Evolutionary conservation across 2,113 vertebrate genomes (phyloP), one percentile per base, ranked within the genome.

Genomic region (Noctilio leporinus): DNA sequence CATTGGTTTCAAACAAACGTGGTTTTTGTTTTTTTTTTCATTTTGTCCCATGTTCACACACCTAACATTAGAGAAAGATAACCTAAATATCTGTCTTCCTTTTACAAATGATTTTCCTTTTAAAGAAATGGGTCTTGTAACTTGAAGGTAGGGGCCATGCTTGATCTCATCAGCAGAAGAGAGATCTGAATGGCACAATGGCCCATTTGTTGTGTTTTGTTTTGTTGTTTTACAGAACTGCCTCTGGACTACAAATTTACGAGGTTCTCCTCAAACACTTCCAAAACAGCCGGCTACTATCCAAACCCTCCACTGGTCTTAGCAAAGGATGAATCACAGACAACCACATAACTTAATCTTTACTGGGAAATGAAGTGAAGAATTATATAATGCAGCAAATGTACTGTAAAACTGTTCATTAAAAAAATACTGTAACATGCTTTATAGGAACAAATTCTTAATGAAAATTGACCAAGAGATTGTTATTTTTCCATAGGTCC

Each of bases 211-310:
- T 62, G 57, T 59, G 8, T 30, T 62, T 62, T 62, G 59, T 62
- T 62, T 62, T 62, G 11, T 5, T 96, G 22, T 95, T 35, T 96
- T 97, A 83, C 97, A 99, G 99, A 99, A 98, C 99, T 99, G 95
- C 99, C 99, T 9, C 97, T 99, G 99, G 99, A 99, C 98, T 99
- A 99, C 96, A 99, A 99, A 98, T 99, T 99, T 98, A 98, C 98
- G 96, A 98, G 98, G 97, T 99, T 99, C 98, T 99, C 99, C 96
- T 97, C 98, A 30, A 98, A 98, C 97, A 99, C 88, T 97, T 99
- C 99, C 92, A 98, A 98, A 97, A 99, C 98, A 70, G 98, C 97
- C 2, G 99, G 99, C 83, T 99, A 99, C 98, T 99, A 99, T 97
- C 99, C 99, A 89, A 97, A 98, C n/a, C 99, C 99, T 96, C 99